Conservation (phyloP, 2,797 vertebrate species). For the Notolabrus celidotus region DNA sequence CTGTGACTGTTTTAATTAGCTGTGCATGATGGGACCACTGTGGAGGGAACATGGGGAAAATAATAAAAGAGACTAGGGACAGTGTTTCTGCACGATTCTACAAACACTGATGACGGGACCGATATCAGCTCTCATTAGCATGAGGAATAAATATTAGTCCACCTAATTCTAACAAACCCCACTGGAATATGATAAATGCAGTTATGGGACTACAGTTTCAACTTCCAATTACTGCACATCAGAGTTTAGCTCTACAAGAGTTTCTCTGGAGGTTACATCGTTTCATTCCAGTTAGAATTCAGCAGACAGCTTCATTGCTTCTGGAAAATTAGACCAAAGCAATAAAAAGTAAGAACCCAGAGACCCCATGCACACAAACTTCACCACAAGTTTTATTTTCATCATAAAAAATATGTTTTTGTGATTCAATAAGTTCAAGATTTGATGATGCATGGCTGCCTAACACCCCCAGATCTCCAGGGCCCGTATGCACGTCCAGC, state of each 20-base stretch:
- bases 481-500: too few species aligned
- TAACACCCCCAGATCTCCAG: too few species aligned
- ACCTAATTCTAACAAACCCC: conserved; percentile 22
- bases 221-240: conserved; percentile 16
- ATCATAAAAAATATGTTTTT: too few species aligned
- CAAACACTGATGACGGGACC: conserved; percentile 19
- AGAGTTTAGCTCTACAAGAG: conserved; percentile 8
- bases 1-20: conserved; percentile 43
- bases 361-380: background rate
- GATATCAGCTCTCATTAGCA: conserved; percentile 12
- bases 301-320: background rate
- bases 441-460: too few species aligned
- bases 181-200: conserved; percentile 3
- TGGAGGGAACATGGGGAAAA: conserved; percentile 8
- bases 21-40: conserved; percentile 22
- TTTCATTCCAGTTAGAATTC: conserved; percentile 13
- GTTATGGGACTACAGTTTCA: conserved; percentile 14
- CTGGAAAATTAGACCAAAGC: background rate
- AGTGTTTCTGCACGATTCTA: conserved; percentile 22
- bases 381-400: too few species aligned
- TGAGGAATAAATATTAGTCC: conserved; percentile 13
- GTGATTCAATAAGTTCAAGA: too few species aligned
- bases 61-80: background rate
- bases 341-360: background rate
- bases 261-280: conserved; percentile 21